Percentiles rank a stretch among this genome's conserved stretches.
These are phyloP conservation scores for Heteropelma amictum DNA, from an alignment of 2,888 invertebrate genomes.

Conservation along the genomic window DNA sequence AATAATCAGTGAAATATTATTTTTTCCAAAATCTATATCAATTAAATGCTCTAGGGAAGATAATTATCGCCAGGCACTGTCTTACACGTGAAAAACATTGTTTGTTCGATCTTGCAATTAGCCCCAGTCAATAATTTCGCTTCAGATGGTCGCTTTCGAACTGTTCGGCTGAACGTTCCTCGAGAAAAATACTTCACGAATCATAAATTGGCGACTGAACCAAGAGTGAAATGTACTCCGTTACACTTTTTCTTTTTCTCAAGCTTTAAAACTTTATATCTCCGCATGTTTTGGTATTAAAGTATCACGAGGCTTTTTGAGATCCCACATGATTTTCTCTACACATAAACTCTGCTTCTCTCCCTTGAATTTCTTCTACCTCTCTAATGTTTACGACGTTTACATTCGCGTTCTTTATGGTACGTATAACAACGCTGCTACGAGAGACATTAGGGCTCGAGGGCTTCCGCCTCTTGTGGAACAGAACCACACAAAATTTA, in stretches of 20 bases:
- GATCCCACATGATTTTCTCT: conserved; percentile 17
- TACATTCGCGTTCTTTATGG: conserved; percentile 36
- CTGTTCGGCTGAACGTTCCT: no score
- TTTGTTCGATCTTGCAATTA: no score
- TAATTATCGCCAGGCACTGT: no score
- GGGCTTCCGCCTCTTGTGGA: conserved; percentile 32
- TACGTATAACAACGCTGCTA: conserved; percentile 18
- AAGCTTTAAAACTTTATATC: neutral
- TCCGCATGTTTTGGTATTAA: conserved; percentile 1
- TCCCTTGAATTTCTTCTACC: neutral
- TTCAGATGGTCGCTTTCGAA: no score
- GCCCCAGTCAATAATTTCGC: no score
- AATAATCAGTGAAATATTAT: no score
- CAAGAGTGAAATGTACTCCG: neutral
- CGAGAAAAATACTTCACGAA: neutral
- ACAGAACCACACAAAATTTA: conserved; percentile 39
- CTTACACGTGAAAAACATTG: no score
- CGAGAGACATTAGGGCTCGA: conserved; percentile 22
- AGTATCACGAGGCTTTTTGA: conserved; percentile 14
- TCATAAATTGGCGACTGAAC: conserved; percentile 14
- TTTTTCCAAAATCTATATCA: no score
- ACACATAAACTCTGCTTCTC: conserved; percentile 20
- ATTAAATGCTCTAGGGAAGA: no score
- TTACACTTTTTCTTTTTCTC: neutral
- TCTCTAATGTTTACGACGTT: conserved; percentile 48